Conservation (phyloP, 2,888 invertebrate species). For the Hirtodrosophila trivittata region DNA sequence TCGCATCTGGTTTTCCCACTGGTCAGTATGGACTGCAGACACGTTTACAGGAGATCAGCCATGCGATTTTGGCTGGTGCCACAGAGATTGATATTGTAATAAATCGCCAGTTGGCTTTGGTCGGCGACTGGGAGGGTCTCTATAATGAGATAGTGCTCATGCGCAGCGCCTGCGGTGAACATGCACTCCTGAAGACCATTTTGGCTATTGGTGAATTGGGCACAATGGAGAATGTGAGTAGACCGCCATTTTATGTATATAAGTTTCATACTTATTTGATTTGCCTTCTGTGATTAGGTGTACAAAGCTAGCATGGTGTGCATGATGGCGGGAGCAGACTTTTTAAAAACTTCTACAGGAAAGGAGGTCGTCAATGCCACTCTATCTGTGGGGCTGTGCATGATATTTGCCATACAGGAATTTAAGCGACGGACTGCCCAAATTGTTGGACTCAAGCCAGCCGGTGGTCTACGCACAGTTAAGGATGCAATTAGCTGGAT, state of each 20-base stretch:
- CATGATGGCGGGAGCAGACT: slow-evolving; percentile 98
- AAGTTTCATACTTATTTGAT: not conserved
- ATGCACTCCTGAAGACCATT: slow-evolving; percentile 94
- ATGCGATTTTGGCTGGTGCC: slow-evolving; percentile 92
- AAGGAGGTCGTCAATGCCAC: slow-evolving; percentile 98
- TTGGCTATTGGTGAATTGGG: slow-evolving; percentile 96
- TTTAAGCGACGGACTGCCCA: slow-evolving; percentile 89
- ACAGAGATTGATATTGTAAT: slow-evolving; percentile 98
- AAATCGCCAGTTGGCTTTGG: slow-evolving; percentile 93
- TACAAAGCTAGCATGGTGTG: slow-evolving; percentile 94
- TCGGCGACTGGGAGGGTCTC: slow-evolving; percentile 92
- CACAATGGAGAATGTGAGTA: slow-evolving; percentile 89
- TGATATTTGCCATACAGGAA: slow-evolving; percentile 96
- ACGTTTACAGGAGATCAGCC: slow-evolving; percentile 92
- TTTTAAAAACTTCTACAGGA: slow-evolving; percentile 99
- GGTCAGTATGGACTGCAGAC: slow-evolving; percentile 93
- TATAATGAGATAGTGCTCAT: slow-evolving; percentile 92
- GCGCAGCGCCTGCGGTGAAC: slow-evolving; percentile 89
- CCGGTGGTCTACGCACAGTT: slow-evolving; percentile 95
- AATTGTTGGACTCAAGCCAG: slow-evolving; percentile 98
- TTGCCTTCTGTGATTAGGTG: too few species aligned
- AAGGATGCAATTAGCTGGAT: slow-evolving; percentile 95
- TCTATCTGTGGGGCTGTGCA: slow-evolving; percentile 94
- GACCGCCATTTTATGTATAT: too few species aligned
- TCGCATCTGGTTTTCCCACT: slow-evolving; percentile 98